Percentiles rank a stretch among this genome's conserved stretches.
These are phyloP conservation scores for Aphrophora alni DNA, from an alignment of 2,888 invertebrate species.

Conservation along the genomic window DNA sequence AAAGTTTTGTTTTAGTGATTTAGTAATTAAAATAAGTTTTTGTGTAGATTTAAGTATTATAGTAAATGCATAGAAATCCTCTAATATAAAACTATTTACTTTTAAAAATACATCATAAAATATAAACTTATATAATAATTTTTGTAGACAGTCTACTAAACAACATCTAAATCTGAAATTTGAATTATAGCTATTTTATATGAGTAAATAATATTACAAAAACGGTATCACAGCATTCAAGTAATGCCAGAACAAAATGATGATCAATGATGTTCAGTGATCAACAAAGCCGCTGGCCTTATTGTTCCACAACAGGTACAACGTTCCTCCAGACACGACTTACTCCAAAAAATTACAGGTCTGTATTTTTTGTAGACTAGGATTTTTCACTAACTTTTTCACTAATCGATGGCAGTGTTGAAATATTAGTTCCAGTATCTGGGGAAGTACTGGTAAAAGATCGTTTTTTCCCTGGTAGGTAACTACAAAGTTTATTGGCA, in stretches of 20 bases:
- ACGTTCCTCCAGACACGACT: not conserved
- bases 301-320: not conserved
- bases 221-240: not conserved
- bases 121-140: not conserved
- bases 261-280: not conserved
- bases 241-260: not conserved
- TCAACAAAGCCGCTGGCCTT: not conserved
- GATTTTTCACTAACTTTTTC: constrained; percentile 40
- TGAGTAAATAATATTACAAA: not conserved
- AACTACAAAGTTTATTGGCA: constrained; percentile 64
- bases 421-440: constrained; percentile 25
- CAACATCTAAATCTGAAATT: not conserved
- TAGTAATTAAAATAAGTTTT: too few species aligned
- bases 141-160: not conserved
- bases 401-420: constrained; percentile 32
- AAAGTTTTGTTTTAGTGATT: too few species aligned
- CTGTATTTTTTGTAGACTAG: not conserved
- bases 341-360: not conserved
- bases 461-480: constrained; percentile 61
- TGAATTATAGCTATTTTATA: not conserved
- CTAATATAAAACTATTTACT: not conserved
- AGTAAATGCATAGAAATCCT: not conserved
- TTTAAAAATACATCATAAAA: not conserved
- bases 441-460: constrained; percentile 42
- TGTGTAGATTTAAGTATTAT: not conserved